Percentiles rank a stretch among this genome's conserved stretches.
phyloP scores from a whole-genome alignment of 2,797 vertebrate species.

The Antrozous pallidus region DNA sequence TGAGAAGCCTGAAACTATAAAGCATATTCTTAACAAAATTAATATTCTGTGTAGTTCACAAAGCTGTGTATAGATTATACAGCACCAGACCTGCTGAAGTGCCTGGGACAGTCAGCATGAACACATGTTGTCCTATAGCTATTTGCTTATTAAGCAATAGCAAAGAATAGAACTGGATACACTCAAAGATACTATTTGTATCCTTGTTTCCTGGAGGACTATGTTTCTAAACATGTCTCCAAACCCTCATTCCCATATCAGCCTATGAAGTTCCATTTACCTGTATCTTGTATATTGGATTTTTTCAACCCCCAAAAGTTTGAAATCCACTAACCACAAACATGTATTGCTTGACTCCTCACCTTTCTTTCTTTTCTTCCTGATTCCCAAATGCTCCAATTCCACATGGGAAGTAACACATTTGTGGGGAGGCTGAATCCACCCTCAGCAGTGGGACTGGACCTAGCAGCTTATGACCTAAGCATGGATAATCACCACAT shows the following conservation, averaged over 20 bases:
- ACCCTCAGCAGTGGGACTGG: not conserved
- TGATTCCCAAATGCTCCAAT: not conserved
- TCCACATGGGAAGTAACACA: not conserved
- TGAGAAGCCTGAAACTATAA: not conserved
- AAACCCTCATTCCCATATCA: not conserved
- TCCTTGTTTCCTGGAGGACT: not conserved
- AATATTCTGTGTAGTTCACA: not conserved
- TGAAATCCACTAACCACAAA: not conserved
- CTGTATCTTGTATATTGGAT: not conserved
- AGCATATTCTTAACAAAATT: constrained; percentile 28
- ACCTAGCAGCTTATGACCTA: not conserved
- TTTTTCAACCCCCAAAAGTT: not conserved
- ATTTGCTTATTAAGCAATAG: not conserved
- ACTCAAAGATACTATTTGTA: not conserved
- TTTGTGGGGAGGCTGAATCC: not conserved
- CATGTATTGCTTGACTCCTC: not conserved
- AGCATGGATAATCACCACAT: not conserved
- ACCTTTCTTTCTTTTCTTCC: not conserved
- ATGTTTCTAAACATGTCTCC: not conserved
- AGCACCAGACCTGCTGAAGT: not conserved
- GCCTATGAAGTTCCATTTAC: not conserved
- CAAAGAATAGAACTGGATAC: not conserved
- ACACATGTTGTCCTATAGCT: not conserved
- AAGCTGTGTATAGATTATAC: not conserved
- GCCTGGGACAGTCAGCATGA: not conserved